Evolutionary conservation across 2,113 vertebrate species (phyloP), one percentile per base, ranked within the genome.

Genomic region (Brachyistius frenatus): DNA sequence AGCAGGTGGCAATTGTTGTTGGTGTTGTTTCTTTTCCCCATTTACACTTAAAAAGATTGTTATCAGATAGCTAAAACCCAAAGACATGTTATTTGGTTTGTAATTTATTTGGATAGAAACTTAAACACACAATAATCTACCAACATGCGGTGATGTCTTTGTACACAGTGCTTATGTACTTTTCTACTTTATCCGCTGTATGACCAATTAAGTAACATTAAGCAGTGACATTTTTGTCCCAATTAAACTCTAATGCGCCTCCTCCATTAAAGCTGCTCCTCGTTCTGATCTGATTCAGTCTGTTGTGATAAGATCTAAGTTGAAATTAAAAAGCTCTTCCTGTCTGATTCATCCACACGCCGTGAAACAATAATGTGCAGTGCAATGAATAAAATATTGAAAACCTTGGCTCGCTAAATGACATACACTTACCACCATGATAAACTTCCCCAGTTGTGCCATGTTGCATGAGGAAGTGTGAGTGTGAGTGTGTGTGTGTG

Each of bases 301-400:
- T 66, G 65, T 58, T 82, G 70, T 86, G 87, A 90, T 81, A 66
- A 79, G 68, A 88, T 88, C 63, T 73, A 64, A 81, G 76, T 50
- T 84, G 87, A 90, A 90, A 90, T 89, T 69, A 85, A 91, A 92
- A 90, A 83, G 88, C 81, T 85, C 84, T 60, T 33, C 84, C 73
- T 80, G 81, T 88, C 91, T 85, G 63, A 69, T 85, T 79, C 74
- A 80, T 73, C 65, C 73, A 39, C 73, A 57, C 8, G 11, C 63
- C 60, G 66, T 23, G 32, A 70, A 81, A 87, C 41, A 73, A 78
- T 88, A 85, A 88, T 86, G 87, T 66, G 84, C 73, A 54, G 54
- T 1, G 5, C 49, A 39, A 78, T 89, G 55, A 83, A 90, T 91
- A 77, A 90, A 87, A 86, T 77, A 91, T 89, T 66, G 64, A 86